These are phyloP conservation scores for Pseudomyrmex sp. DNA, from an alignment of 1,140 invertebrate species.

Conservation along the genomic window DNA sequence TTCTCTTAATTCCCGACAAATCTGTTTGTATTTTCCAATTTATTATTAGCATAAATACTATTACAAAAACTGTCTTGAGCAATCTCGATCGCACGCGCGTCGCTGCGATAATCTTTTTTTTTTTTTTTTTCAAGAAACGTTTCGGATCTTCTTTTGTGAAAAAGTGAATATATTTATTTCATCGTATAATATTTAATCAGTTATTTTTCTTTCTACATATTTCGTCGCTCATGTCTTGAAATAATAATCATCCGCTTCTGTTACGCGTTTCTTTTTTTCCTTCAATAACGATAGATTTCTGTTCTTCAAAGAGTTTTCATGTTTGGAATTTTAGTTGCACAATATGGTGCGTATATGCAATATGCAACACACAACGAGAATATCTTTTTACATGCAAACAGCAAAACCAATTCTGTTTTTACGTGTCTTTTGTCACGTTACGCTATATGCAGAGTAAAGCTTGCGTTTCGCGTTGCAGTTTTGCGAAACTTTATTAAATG, in stretches of 20 bases:
- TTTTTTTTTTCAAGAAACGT: no score
- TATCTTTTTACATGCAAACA: not conserved
- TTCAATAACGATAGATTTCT: not conserved
- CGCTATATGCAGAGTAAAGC: not conserved
- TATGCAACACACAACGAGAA: not conserved
- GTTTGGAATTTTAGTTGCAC: conserved; percentile 29
- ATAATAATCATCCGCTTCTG: no score
- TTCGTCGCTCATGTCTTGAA: no score
- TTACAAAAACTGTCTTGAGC: not conserved
- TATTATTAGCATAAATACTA: conserved; percentile 27
- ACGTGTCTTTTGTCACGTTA: not conserved
- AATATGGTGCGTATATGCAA: not conserved
- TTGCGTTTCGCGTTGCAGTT: not conserved
- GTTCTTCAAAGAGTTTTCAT: not conserved
- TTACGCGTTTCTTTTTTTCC: not conserved
- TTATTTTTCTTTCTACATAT: no score
- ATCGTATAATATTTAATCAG: no score
- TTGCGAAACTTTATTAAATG: not conserved
- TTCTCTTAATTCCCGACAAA: conserved; percentile 21
- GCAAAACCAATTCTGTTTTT: not conserved
- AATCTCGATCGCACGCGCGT: not conserved
- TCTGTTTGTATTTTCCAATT: not conserved
- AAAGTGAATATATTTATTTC: no score
- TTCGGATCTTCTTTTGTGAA: no score
- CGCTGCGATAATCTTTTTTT: no score